A percentile compares a stretch with the other conserved stretches of the same genome.
Evolutionary conservation across 2,888 invertebrate genomes (phyloP).

Genomic region (Chrysolina haemoptera): DNA sequence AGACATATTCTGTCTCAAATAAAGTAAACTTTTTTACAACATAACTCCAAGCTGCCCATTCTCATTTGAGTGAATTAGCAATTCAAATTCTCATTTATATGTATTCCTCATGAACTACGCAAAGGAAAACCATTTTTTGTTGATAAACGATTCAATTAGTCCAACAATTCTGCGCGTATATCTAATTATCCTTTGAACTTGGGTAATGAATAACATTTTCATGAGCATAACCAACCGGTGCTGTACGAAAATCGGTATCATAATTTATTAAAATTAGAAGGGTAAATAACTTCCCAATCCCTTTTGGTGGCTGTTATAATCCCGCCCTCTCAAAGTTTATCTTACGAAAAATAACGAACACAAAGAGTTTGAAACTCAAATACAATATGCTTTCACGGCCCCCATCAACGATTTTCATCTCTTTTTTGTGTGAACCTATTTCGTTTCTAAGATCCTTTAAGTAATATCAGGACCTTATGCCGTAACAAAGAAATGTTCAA

Average conservation of each 20-base stretch:
- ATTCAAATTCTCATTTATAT: too few relatives aligned
- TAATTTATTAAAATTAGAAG: not conserved
- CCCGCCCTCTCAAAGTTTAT: conserved; percentile 23
- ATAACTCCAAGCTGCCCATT: too few relatives aligned
- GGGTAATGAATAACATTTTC: not conserved
- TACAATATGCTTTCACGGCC: conserved; percentile 29
- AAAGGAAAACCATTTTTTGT: too few relatives aligned
- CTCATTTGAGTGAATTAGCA: too few relatives aligned
- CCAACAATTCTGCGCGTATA: too few relatives aligned
- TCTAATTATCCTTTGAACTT: too few relatives aligned
- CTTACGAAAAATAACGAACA: conserved; percentile 27
- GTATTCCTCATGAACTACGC: too few relatives aligned
- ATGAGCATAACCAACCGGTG: not conserved
- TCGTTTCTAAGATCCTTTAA: conserved; percentile 50
- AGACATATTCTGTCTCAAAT: too few relatives aligned
- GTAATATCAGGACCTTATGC: conserved; percentile 37
- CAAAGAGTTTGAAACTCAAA: conserved; percentile 29
- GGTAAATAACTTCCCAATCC: not conserved
- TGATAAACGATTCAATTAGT: too few relatives aligned
- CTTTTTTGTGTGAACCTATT: conserved; percentile 44
- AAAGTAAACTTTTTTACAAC: too few relatives aligned
- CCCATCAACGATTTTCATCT: conserved; percentile 28
- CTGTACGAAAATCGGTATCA: not conserved
- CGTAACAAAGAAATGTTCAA: conserved; percentile 55
- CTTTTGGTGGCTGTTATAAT: not conserved